These are phyloP conservation scores for Agrotis clavis DNA, from an alignment of 2,888 invertebrate species.

Conservation along the genomic window DNA sequence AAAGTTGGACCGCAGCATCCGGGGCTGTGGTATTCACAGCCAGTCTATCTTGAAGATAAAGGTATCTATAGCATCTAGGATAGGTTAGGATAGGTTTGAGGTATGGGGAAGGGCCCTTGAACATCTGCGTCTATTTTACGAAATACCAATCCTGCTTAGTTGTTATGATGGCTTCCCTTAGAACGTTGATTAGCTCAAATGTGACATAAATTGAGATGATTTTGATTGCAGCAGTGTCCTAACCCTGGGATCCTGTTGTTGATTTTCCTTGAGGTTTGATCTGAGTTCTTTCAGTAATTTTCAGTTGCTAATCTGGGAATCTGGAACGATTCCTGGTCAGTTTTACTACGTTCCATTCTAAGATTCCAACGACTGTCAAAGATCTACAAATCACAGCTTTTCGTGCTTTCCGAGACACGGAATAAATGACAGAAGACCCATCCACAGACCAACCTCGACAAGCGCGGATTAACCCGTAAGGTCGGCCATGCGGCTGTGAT, in stretches of 20 bases:
- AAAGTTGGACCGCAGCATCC: slow-evolving; percentile 43
- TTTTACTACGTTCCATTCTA: no score
- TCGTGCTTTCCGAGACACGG: no score
- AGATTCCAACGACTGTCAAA: no score
- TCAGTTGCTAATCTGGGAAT: background rate
- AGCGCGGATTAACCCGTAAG: no score
- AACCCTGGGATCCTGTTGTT: background rate
- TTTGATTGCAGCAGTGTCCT: background rate
- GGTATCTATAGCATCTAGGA: background rate
- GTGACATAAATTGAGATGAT: background rate
- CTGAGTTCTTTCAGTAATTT: background rate
- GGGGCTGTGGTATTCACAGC: slow-evolving; percentile 9
- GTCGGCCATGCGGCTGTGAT: no score
- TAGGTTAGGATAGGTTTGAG: background rate
- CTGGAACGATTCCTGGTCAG: background rate
- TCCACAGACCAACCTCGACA: no score
- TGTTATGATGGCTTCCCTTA: no score
- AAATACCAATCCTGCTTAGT: no score
- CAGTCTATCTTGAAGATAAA: background rate
- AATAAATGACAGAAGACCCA: no score
- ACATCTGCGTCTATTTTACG: background rate
- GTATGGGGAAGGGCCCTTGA: background rate
- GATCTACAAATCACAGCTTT: no score
- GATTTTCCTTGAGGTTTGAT: background rate
- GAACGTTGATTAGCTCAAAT: background rate